phyloP scores from a whole-genome alignment of 1,140 invertebrate species.

The Conus ventricosus region DNA sequence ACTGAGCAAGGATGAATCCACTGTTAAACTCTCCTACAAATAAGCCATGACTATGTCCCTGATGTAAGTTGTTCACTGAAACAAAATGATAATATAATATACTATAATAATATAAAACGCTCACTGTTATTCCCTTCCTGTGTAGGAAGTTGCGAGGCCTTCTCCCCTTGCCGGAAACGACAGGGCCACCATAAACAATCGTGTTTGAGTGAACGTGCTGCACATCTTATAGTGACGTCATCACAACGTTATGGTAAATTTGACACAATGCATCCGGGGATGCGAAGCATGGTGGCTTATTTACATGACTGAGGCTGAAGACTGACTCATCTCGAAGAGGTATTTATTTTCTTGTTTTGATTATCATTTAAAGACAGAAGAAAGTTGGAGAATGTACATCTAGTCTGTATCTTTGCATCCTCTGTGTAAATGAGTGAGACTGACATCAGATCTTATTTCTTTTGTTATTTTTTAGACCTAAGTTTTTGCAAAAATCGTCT shows the following conservation, averaged over 20 bases:
- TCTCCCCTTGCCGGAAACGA: slow-evolving; percentile 24
- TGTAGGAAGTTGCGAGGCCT: slow-evolving; percentile 22
- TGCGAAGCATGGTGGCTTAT: slow-evolving; percentile 25
- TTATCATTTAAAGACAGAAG: not conserved
- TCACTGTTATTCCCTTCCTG: not conserved
- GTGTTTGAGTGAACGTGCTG: not conserved
- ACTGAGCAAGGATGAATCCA: too few species aligned
- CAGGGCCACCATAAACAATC: not conserved
- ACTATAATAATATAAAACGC: not conserved
- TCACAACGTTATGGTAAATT: not conserved
- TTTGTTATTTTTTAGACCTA: not conserved
- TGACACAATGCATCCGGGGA: slow-evolving; percentile 26
- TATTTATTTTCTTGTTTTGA: too few species aligned
- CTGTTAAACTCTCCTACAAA: too few species aligned
- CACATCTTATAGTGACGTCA: slow-evolving; percentile 22
- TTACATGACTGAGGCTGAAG: slow-evolving; percentile 31
- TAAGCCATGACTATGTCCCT: too few species aligned
- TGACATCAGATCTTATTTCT: too few species aligned
- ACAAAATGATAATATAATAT: too few species aligned
- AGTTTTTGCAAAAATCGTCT: too few species aligned
- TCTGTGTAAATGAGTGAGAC: not conserved
- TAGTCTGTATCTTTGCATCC: too few species aligned
- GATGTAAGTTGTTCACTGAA: too few species aligned
- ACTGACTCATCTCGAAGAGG: too few species aligned
- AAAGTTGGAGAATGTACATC: not conserved